phyloP scores from a whole-genome alignment of 2,797 vertebrate species.

The Anguilla megastoma region DNA sequence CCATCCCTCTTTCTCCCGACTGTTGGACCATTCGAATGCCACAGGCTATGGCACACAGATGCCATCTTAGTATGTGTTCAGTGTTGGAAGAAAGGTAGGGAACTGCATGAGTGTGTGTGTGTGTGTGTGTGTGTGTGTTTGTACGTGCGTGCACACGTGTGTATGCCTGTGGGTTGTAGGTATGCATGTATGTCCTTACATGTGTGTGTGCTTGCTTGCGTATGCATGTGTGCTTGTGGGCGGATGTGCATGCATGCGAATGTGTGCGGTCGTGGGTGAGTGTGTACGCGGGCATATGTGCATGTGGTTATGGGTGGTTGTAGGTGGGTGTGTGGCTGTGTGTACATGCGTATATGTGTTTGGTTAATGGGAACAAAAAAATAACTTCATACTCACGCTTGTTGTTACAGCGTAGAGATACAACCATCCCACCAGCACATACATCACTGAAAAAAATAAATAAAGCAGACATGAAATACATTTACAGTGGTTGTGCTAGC shows the following conservation, averaged over 20 bases:
- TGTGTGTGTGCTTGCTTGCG: neutral
- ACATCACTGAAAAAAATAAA: constrained; percentile 69
- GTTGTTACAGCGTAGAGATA: constrained; percentile 77
- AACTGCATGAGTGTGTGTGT: neutral
- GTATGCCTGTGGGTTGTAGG: neutral
- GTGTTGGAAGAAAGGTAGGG: neutral
- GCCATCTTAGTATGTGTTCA: neutral
- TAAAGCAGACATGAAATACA: neutral
- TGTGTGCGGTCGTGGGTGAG: neutral
- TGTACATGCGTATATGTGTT: neutral
- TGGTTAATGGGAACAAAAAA: neutral
- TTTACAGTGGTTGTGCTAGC: neutral
- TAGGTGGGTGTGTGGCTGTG: neutral
- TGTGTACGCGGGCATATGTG: neutral
- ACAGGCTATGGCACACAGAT: constrained; percentile 63
- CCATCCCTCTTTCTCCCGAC: neutral
- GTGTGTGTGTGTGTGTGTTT: neutral
- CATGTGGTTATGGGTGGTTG: neutral
- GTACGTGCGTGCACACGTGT: neutral
- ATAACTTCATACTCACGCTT: constrained; percentile 71
- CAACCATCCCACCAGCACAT: constrained; percentile 69
- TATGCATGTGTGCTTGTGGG: neutral
- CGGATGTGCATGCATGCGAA: neutral
- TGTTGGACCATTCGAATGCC: constrained; percentile 49
- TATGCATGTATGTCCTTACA: neutral